Evolutionary conservation across 2,113 vertebrate species (phyloP).

Genomic region (Xerus inauris): DNA sequence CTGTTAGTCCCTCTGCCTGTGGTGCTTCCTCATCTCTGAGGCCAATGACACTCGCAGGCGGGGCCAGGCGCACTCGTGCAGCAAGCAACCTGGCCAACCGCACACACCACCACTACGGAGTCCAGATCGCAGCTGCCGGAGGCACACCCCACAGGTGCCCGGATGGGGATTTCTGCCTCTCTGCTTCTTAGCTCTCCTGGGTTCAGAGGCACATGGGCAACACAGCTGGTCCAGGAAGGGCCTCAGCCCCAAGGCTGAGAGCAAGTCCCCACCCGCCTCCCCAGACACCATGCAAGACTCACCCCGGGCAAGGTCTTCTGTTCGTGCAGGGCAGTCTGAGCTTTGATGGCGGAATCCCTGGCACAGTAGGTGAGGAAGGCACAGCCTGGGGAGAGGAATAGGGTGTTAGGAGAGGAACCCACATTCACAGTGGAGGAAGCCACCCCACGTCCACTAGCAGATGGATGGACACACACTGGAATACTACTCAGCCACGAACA

Average conservation of each 20-base stretch:
- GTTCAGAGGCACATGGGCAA: neutral
- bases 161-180: neutral
- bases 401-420: neutral
- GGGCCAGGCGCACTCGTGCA: neutral
- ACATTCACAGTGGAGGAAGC: neutral
- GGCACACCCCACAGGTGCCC: neutral
- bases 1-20: neutral
- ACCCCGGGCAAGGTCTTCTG: constrained; percentile 99
- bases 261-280: accelerated
- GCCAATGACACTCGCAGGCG: accelerated
- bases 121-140: neutral
- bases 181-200: neutral
- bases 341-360: constrained; percentile 98
- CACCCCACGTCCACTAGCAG: neutral
- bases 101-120: neutral
- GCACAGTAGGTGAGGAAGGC: constrained; percentile 99
- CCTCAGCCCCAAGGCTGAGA: neutral
- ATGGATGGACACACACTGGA: accelerated
- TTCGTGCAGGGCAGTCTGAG: constrained; percentile 97
- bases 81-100: no score
- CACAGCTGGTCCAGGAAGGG: neutral
- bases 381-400: constrained; percentile 90
- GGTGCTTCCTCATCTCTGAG: neutral
- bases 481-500: neutral
- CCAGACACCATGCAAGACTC: constrained; percentile 81